Conservation (phyloP, 2,888 invertebrate genomes). For the Heteromurus nitidus region DNA sequence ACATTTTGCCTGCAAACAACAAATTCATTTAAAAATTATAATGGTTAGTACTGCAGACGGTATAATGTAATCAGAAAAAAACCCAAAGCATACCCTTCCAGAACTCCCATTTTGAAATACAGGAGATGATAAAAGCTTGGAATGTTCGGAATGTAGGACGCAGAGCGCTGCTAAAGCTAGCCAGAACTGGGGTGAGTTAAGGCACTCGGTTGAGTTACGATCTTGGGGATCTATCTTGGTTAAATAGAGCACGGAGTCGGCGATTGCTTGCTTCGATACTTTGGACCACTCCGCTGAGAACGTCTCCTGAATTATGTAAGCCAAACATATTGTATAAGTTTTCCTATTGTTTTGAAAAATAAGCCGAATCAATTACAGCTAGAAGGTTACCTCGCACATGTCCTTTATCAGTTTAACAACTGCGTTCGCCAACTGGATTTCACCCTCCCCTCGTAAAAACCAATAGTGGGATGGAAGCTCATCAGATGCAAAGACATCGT, state of each 20-base stretch:
- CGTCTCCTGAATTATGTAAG: slow-evolving; percentile 81
- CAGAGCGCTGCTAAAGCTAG: slow-evolving; percentile 93
- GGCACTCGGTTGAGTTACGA: slow-evolving; percentile 84
- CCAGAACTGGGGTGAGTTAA: slow-evolving; percentile 92
- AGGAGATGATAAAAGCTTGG: slow-evolving; percentile 86
- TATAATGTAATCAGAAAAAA: slow-evolving; percentile 10
- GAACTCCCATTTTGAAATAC: slow-evolving; percentile 83
- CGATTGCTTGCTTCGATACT: slow-evolving; percentile 91
- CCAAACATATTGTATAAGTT: neutral
- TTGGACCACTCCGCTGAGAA: slow-evolving; percentile 89
- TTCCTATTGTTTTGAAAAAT: neutral
- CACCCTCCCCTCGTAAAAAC: slow-evolving; percentile 91
- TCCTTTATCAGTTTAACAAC: slow-evolving; percentile 92
- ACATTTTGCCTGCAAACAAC: slow-evolving; percentile 83
- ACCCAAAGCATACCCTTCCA: slow-evolving; percentile 74
- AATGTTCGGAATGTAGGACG: slow-evolving; percentile 92
- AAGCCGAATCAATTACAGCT: neutral
- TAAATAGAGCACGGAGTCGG: slow-evolving; percentile 88
- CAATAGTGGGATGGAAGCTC: slow-evolving; percentile 77
- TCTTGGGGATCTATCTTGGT: slow-evolving; percentile 87
- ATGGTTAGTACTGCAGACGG: neutral
- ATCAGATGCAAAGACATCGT: slow-evolving; percentile 69
- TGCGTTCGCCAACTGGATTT: slow-evolving; percentile 89
- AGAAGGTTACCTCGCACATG: slow-evolving; percentile 86
- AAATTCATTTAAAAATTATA: slow-evolving; percentile 25